These are phyloP conservation scores for Acrobasis suavella DNA, from an alignment of 2,888 invertebrate genomes.

Conservation along the genomic window DNA sequence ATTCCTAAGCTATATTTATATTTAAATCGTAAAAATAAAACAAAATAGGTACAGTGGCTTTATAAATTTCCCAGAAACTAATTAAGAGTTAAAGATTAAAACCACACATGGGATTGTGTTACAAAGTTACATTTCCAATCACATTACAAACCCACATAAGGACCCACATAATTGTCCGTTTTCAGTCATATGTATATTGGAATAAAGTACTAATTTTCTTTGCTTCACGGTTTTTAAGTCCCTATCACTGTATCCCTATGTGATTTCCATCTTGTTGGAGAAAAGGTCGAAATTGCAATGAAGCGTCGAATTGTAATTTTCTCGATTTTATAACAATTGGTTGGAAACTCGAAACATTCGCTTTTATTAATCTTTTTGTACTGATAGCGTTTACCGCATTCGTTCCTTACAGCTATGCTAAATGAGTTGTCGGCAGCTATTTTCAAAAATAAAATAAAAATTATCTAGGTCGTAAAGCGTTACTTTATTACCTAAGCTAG, in stretches of 20 bases:
- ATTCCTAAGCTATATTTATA: too few relatives aligned
- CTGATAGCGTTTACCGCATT: neutral
- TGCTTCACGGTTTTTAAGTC: neutral
- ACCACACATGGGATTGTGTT: neutral
- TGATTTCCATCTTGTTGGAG: neutral
- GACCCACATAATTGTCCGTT: neutral
- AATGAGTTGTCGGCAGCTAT: neutral
- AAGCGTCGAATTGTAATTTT: neutral
- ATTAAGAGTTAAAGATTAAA: neutral
- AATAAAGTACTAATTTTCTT: neutral
- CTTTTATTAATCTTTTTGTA: neutral
- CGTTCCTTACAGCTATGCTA: neutral
- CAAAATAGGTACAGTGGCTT: neutral
- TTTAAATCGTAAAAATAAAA: too few relatives aligned
- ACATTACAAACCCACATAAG: neutral
- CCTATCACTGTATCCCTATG: neutral
- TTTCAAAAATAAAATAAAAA: neutral
- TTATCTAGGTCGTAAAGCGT: neutral
- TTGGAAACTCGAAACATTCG: neutral
- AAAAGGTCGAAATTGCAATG: neutral
- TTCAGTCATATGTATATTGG: neutral
- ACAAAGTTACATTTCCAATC: slow-evolving; percentile 1
- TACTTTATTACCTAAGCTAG: neutral
- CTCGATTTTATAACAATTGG: neutral
- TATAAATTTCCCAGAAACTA: neutral